Base-by-base conservation (phyloP, 2,888 invertebrate species). In the Tipula confusa region DNA sequence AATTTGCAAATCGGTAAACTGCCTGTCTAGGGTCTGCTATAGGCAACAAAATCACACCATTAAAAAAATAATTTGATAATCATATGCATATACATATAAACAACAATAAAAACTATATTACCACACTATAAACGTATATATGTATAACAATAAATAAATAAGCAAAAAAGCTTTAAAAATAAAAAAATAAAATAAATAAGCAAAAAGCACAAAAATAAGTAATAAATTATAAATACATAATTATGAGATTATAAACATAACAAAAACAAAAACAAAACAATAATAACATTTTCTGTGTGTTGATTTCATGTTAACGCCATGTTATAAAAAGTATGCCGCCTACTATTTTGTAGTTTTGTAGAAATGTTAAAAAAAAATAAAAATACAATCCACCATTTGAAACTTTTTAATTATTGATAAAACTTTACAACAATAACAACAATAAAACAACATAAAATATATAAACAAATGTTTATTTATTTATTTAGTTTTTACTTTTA, bases 171-270 rank as follows among this genome's bases (percentile, higher is more conserved):
- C 64, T 64, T 64, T 15, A 43, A 43, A n/a, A 43, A n/a, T 4
- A n/a, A 43, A n/a, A 43, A 15, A 64, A 64, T 24, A 9, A 64
- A 64, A 24, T 64, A 64, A 64, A 64, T 64, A 64, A 64, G 64
- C 64, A 2, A 64, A 64, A 24, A 64, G 64, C 64, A 9, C 64
- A 64, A 64, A 64, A 24, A 64, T 64, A 24, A 64, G 64, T 64
- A 64, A 64, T 64, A 64, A 64, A 64, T 64, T 64, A 64, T 64
- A 64, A 64, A 64, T 64, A 64, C 64, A 64, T 64, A 64, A 64
- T 64, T 64, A 64, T 64, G 64, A 64, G 64, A 64, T 64, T 64
- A 64, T 64, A 24, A 64, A 24, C 64, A 64, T 24, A 64, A 43
- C n/a, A n/a, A n/a, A n/a, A n/a, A n/a, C n/a, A n/a, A 33, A 33